Base-by-base conservation (phyloP, 2,888 invertebrate genomes). In the Cantharis nigra region DNA sequence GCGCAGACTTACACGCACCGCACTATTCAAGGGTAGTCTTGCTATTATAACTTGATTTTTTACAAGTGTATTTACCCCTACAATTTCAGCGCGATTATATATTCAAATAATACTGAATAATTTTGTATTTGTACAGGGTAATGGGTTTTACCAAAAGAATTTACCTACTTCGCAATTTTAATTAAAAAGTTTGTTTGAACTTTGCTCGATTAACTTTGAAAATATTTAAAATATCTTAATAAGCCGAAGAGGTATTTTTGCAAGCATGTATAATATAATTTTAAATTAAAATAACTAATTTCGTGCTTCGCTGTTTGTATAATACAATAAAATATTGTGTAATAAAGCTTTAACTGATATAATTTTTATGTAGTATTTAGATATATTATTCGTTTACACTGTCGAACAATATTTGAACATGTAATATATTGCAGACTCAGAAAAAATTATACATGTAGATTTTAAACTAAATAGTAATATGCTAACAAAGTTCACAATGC, bases 1-100 rank as follows among this genome's bases (percentile, higher is more conserved):
- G 81, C 82, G 81, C 81, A 81, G 73, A 71, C 72, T 70, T 70
- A 26, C 78, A 80, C 82, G 80, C 80, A 82, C 79, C 78, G 78
- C 78, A 76, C 76, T 77, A 71, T 71, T 71, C 67, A 69, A 74
- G 77, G 75, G 74, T 77, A 74, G 74, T 70, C 76, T 71, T 76
- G 11, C 71, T 75, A 75, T 74, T 72, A 69, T 72, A 79, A 75
- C 78, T 74, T 71, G 65, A 71, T 74, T 74, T 80, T 64, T 72
- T 26, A 49, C 71, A 65, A 62, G 67, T 73, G 49, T 49, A 49
- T 70, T 76, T 73, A 73, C 72, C 72, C 28, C 65, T 73, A 70
- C 73, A 73, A 70, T 73, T 49, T 64, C 73, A 28, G 63, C 30
- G 18, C 72, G 63, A 76, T 76, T 76, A 73, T 70, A 76, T 62